These are phyloP conservation scores for Lasioglossum figueresi DNA, from an alignment of 2,888 invertebrate genomes.

Conservation along the genomic window DNA sequence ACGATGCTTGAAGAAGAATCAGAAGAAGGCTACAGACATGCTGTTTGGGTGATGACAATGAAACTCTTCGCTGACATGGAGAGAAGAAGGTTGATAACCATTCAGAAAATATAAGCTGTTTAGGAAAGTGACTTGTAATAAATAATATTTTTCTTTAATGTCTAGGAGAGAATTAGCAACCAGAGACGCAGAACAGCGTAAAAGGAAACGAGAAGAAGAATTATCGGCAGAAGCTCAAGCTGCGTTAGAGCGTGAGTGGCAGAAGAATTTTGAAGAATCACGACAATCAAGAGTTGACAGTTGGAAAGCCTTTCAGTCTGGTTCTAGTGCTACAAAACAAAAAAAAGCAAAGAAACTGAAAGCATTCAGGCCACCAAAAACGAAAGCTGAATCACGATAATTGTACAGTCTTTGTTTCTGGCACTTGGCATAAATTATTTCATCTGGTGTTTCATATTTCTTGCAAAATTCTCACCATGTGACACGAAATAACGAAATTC, in stretches of 20 bases:
- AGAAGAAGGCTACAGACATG: constrained; percentile 93
- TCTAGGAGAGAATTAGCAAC: constrained; percentile 91
- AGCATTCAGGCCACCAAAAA: constrained; percentile 95
- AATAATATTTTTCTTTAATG: constrained; percentile 3
- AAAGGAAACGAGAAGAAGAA: constrained; percentile 96
- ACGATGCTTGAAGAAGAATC: constrained; percentile 95
- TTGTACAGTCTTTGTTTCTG: constrained; percentile 59
- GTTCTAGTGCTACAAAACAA: constrained; percentile 86
- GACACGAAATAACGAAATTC: constrained; percentile 31
- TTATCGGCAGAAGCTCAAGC: constrained; percentile 96
- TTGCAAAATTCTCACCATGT: constrained; percentile 38
- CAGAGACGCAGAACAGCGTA: constrained; percentile 96
- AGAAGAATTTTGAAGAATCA: constrained; percentile 99
- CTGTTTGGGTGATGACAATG: constrained; percentile 99
- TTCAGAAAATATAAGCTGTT: neutral
- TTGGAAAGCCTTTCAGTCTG: constrained; percentile 95
- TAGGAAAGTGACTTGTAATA: neutral
- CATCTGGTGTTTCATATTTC: constrained; percentile 56
- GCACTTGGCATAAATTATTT: constrained; percentile 55
- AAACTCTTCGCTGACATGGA: constrained; percentile 99
- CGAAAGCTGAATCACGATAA: constrained; percentile 96
- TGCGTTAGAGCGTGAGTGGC: constrained; percentile 97
- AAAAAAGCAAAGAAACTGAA: constrained; percentile 93
- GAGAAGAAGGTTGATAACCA: constrained; percentile 87
- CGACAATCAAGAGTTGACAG: constrained; percentile 95